phyloP scores from a whole-genome alignment of 2,888 invertebrate species.

The Agrilus mali region DNA sequence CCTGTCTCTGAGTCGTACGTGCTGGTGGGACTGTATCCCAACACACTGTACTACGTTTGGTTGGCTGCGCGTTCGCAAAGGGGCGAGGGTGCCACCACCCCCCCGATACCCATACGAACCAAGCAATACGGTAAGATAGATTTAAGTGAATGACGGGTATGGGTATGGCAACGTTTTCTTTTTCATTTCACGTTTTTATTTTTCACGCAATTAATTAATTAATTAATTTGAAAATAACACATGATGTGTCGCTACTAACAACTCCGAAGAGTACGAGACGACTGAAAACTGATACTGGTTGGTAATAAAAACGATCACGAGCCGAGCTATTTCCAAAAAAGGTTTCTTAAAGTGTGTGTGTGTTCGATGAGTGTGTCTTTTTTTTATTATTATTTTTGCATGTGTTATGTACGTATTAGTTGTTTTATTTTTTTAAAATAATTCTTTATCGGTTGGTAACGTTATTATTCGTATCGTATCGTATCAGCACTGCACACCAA shows the following conservation, averaged over 20 bases:
- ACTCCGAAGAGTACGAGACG: no score
- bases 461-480: constrained; percentile 12
- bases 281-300: no score
- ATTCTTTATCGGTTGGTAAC: no score
- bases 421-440: not conserved
- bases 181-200: not conserved
- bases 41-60: constrained; percentile 95
- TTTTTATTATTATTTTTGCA: not conserved
- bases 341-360: no score
- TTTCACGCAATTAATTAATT: no score
- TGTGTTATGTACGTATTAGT: constrained; percentile 20
- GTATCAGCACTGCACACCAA: constrained; percentile 33
- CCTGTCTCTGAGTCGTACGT: constrained; percentile 76
- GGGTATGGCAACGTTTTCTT: not conserved
- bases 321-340: no score
- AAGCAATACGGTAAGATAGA: constrained; percentile 90
- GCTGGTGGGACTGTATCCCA: constrained; percentile 83
- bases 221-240: no score
- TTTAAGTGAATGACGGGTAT: constrained; percentile 1
- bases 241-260: no score
- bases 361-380: no score
- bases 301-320: no score
- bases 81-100: constrained; percentile 92
- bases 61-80: constrained; percentile 85
- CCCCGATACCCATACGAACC: constrained; percentile 86